Base-by-base conservation (phyloP, 1,140 invertebrate species). In the Hyles euphorbiae region DNA sequence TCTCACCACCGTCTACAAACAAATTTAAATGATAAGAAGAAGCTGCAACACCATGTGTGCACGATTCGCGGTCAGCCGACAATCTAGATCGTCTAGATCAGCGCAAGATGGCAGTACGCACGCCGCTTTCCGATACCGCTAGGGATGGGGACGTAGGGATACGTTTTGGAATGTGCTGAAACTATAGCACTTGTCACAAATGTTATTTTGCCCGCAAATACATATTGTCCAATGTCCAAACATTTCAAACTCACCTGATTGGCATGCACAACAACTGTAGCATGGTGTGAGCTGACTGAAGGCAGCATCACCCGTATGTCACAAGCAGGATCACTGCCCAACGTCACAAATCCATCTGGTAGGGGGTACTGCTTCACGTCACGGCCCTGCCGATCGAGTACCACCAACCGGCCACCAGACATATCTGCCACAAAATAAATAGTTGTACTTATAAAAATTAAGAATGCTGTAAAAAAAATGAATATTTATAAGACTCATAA, bases 381-480 rank as follows among this genome's bases (percentile, higher is more conserved):
- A 3, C 78, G 77, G 48, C 81, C 80, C 1, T 53, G 43, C 5
- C 77, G 76, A 70, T 87, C 81, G 50, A 87, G 47, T 33, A 84
- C 78, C 40, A 84, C 76, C 47, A 87, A 67, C 8, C 64, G 67
- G n/a, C 81, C 81, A 8, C 84, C 81, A 10, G 79, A 80, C 84
- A 87, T 87, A 4, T 33, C 68, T 66, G 48, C 40, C 10, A 48
- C 9, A 62, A 33, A 43, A 55, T 8, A 48, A 11, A 48, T n/a
- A 48, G 11, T 12, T 48, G 5, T 11, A 12, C n/a, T 36, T 3
- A 40, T 5, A 40, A 8, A 1, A 40, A 40, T 40, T 5, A 40
- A 40, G 36, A 22, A 22, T 22, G 22, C 22, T 22, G 22, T 22
- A 22, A 22, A 22, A 2, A 22, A 22, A 22, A 22, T 22, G 22